A percentile compares a stretch with the other conserved stretches of the same genome.
These are phyloP conservation scores for Hoplodrina ambigua DNA, from an alignment of 2,888 invertebrate genomes.

Conservation along the genomic window DNA sequence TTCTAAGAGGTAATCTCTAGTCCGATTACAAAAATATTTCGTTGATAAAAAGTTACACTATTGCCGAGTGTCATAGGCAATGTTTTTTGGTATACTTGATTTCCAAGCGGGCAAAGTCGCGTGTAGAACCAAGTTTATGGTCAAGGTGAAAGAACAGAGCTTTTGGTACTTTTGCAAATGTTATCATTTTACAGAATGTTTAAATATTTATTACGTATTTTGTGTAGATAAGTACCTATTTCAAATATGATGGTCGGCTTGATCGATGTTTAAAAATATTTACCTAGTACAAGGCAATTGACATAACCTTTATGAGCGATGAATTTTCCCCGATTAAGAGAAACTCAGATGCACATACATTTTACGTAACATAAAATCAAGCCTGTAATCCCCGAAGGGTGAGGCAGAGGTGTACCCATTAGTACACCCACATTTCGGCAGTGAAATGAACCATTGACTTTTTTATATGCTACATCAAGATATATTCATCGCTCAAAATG, in stretches of 20 bases:
- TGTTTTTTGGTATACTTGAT: too few relatives aligned
- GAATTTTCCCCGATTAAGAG: constrained; percentile 29
- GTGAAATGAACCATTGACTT: not conserved
- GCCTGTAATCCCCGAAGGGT: too few relatives aligned
- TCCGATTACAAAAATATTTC: too few relatives aligned
- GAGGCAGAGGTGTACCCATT: too few relatives aligned
- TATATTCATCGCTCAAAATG: too few relatives aligned
- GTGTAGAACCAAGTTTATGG: not conserved
- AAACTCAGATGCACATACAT: too few relatives aligned
- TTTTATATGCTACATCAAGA: not conserved
- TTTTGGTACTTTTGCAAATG: not conserved
- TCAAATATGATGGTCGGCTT: constrained; percentile 26
- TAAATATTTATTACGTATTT: not conserved
- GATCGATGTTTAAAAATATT: constrained; percentile 28
- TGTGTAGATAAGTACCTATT: not conserved
- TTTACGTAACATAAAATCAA: too few relatives aligned
- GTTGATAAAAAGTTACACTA: too few relatives aligned
- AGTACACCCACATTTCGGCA: too few relatives aligned
- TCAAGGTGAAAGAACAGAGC: not conserved
- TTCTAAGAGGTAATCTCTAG: too few relatives aligned
- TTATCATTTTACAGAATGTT: not conserved
- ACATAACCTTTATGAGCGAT: constrained; percentile 22
- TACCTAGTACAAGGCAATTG: not conserved
- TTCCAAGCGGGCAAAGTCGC: too few relatives aligned
- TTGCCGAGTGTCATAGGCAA: too few relatives aligned